Evolutionary conservation across 2,888 invertebrate genomes (phyloP).

Genomic region (Phengaris alcon): DNA sequence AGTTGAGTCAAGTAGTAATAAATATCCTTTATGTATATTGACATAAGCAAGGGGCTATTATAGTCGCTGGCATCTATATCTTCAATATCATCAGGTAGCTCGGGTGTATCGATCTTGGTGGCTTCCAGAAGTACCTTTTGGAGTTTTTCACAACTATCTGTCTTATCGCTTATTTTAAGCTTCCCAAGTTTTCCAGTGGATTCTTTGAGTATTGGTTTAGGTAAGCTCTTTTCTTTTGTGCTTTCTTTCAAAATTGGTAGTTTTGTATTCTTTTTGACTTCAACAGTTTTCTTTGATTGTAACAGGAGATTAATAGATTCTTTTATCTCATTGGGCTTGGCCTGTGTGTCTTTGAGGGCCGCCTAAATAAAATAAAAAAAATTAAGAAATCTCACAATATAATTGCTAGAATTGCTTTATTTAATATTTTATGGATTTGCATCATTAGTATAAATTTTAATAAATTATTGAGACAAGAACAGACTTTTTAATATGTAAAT

Average conservation of each 20-base stretch:
- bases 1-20: conserved; percentile 88
- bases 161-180: conserved; percentile 51
- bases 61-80: conserved; percentile 88
- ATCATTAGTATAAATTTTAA: background rate
- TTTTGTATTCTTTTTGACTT: conserved; percentile 52
- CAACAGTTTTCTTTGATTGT: conserved; percentile 51
- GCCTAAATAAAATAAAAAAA: conserved; percentile 48
- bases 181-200: conserved; percentile 62
- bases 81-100: conserved; percentile 73
- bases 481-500: too few species aligned
- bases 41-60: conserved; percentile 87
- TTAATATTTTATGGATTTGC: too few species aligned
- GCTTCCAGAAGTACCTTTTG: conserved; percentile 35
- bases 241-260: conserved; percentile 52
- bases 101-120: conserved; percentile 38
- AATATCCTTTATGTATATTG: conserved; percentile 93
- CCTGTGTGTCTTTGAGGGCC: conserved; percentile 54
- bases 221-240: conserved; percentile 43
- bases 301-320: conserved; percentile 48
- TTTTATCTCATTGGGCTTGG: conserved; percentile 54
- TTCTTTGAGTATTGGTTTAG: conserved; percentile 59
- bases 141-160: conserved; percentile 35
- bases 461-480: background rate
- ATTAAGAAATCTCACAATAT: background rate
- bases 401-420: background rate